Base-by-base conservation (phyloP, 1,140 invertebrate species). In the Spodoptera litura region DNA sequence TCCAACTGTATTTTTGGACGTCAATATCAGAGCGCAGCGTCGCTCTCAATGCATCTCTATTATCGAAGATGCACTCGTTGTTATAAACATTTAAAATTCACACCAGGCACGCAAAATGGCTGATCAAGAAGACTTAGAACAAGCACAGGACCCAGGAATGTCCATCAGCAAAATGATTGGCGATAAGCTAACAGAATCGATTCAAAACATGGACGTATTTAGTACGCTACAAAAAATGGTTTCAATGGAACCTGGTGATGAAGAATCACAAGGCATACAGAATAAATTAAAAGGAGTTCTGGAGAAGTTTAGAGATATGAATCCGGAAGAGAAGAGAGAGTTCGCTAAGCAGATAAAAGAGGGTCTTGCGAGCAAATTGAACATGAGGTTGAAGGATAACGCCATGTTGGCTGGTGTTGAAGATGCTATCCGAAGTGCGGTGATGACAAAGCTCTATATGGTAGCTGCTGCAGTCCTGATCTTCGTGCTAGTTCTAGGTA, bases 401-500 rank as follows among this genome's bases (percentile, higher is more conserved):
- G 83, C 84, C 1, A 71, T 90, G 35, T 62, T 93, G n/a, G 81
- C 81, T 13, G 85, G 83, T 1, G 56, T 94, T 2, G 87, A 92
- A 68, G 85, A 86, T 0, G 89, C 87, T 0, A 88, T 94, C 27
- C 78, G 78, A 9, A 74, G 83, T 0, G 90, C 88, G 3, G 80
- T 94, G 13, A 72, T 86, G 27, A 75, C 85, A 0, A 84, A 90
- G 51, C 20, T 94, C 5, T 85, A 84, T 51, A 70, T 90, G 12
- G 71, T 87, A 3, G 88, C 79, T 0, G 86, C 83, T 2, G 88
- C 76, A 0, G 82, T 79, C 6, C 38, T 91, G 0, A 4, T 93
- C 35, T 68, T 94, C n/a, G n/a, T 93, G 6, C 64, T 89, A 11
- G n/a, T 93, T 2, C 44, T 94, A 75, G 91, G 93, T 94, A 93